These are phyloP conservation scores for Sclerodermus sp. DNA, from an alignment of 2,888 invertebrate species.

Conservation along the genomic window DNA sequence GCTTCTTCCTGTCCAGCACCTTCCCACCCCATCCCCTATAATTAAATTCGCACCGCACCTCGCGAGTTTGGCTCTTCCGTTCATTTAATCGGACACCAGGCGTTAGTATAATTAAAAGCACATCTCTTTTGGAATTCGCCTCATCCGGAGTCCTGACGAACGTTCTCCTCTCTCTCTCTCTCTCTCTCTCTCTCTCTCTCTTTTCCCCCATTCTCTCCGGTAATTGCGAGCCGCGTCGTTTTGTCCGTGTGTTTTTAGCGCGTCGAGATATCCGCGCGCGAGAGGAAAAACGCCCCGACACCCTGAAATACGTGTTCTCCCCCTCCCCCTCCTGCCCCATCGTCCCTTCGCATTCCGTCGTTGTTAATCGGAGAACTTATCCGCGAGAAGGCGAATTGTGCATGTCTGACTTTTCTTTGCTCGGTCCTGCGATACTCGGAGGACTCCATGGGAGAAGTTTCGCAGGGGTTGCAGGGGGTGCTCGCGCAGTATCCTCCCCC, in stretches of 20 bases:
- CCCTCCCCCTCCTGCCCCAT: constrained; percentile 5
- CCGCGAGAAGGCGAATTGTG: no score
- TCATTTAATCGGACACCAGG: constrained; percentile 52
- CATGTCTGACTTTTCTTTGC: no score
- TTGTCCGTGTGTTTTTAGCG: constrained; percentile 25
- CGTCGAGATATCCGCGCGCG: neutral
- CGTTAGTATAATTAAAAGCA: constrained; percentile 53
- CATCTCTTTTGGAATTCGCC: constrained; percentile 49
- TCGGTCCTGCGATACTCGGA: no score
- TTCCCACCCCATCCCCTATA: constrained; percentile 39
- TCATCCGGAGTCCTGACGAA: constrained; percentile 21
- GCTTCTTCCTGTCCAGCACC: constrained; percentile 16
- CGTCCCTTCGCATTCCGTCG: constrained; percentile 2
- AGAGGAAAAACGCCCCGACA: no score
- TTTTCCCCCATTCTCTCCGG: constrained; percentile 23
- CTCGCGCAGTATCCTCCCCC: no score
- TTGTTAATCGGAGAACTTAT: no score
- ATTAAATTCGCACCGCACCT: constrained; percentile 51
- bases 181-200: neutral
- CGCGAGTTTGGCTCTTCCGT: constrained; percentile 41
- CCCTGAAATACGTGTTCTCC: constrained; percentile 4
- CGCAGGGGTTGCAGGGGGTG: no score
- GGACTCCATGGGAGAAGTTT: no score
- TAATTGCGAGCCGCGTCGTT: constrained; percentile 30
- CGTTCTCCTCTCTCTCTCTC: neutral